Evolutionary conservation across 2,888 invertebrate species (phyloP).

Genomic region (Latrodectus hesperus): DNA sequence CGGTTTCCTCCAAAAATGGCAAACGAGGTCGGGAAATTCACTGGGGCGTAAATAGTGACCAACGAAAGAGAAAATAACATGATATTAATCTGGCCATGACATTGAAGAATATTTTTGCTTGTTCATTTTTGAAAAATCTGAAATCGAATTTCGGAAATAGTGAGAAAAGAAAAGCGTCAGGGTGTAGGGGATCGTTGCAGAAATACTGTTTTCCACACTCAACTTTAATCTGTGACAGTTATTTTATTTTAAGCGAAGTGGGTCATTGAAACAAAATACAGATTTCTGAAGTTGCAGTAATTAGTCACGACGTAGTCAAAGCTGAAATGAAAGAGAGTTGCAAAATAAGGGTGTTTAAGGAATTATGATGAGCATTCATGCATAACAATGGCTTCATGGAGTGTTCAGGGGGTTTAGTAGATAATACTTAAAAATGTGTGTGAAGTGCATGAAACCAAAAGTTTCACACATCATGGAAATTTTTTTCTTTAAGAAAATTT

Average conservation of each 20-base stretch:
- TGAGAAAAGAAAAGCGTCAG: conserved; percentile 8
- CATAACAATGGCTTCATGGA: conserved; percentile 26
- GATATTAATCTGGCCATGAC: conserved; percentile 52
- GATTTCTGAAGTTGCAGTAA: conserved; percentile 22
- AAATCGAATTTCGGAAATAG: conserved; percentile 7
- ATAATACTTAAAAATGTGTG: no score
- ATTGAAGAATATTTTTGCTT: conserved; percentile 11
- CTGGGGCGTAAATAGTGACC: conserved; percentile 30
- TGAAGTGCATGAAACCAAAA: no score
- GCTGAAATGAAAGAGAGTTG: conserved; percentile 16
- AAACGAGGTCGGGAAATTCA: conserved; percentile 51
- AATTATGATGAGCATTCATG: conserved; percentile 18
- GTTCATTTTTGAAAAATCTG: background rate
- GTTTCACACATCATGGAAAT: no score
- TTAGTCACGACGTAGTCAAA: conserved; percentile 37
- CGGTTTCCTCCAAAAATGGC: background rate
- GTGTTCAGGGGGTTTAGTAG: background rate
- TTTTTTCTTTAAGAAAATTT: no score
- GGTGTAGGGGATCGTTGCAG: conserved; percentile 34
- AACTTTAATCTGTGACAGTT: conserved; percentile 3
- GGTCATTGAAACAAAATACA: conserved; percentile 41
- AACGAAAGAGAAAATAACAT: conserved; percentile 17
- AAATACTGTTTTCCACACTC: conserved; percentile 9
- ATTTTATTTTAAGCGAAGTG: conserved; percentile 13
- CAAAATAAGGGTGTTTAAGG: conserved; percentile 37